Percentiles rank a stretch among this genome's conserved stretches.
phyloP scores from a whole-genome alignment of 2,797 vertebrate species.

The Taeniopygia guttata region DNA sequence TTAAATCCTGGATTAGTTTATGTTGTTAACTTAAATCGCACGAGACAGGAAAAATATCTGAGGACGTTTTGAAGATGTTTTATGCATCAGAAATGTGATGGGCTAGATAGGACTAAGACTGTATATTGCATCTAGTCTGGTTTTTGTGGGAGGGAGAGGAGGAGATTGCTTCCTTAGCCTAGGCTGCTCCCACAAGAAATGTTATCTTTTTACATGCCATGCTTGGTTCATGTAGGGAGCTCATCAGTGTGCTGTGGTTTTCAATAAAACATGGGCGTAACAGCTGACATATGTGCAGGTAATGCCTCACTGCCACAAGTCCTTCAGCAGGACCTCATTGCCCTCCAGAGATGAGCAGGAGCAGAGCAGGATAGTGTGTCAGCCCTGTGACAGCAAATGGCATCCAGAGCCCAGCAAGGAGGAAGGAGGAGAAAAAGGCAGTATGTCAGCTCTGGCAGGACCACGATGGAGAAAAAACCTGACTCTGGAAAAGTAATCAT shows the following conservation, averaged over 20 bases:
- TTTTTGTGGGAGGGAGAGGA: not conserved
- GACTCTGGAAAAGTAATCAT: not conserved
- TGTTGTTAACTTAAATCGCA: not conserved
- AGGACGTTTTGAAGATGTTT: not conserved
- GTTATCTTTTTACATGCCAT: not conserved
- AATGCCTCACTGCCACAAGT: not conserved
- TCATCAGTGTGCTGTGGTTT: not conserved
- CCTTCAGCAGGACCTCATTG: not conserved
- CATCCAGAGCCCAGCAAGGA: not conserved
- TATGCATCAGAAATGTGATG: slow-evolving; percentile 12
- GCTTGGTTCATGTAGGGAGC: not conserved
- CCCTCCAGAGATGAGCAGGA: not conserved
- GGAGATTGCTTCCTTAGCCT: not conserved
- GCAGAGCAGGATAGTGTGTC: accelerated
- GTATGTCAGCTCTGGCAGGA: not conserved
- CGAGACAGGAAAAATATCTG: not conserved
- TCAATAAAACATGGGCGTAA: not conserved
- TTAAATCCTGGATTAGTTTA: not conserved
- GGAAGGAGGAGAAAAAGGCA: not conserved
- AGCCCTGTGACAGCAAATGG: not conserved
- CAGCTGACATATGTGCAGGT: not conserved
- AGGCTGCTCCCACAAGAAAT: not conserved
- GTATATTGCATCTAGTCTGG: not conserved
- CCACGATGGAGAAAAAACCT: accelerated
- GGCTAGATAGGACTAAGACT: not conserved